phyloP scores from a whole-genome alignment of 1,140 invertebrate genomes.

The Vollenhovia emeryi region DNA sequence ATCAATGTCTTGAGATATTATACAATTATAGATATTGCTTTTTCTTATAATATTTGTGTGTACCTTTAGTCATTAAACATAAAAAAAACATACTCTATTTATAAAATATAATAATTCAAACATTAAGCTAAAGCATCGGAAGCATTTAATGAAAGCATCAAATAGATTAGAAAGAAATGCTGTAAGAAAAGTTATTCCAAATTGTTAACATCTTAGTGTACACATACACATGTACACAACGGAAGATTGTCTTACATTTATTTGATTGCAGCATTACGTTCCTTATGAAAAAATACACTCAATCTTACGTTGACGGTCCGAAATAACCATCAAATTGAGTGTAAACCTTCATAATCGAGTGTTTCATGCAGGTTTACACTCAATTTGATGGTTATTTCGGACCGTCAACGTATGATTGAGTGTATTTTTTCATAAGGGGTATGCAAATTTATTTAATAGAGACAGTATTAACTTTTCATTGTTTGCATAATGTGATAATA shows the following conservation, averaged over 20 bases:
- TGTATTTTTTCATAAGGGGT: no score
- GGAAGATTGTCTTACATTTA: background rate
- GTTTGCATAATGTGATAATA: background rate
- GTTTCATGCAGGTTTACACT: no score
- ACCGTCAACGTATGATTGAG: no score
- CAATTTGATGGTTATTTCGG: no score
- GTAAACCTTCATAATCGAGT: no score
- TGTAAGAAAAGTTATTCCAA: background rate
- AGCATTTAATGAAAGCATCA: no score
- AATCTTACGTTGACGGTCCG: no score
- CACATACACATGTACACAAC: background rate
- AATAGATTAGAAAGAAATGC: no score
- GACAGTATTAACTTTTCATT: background rate
- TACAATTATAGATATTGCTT: background rate
- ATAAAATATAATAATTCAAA: background rate
- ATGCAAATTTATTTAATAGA: background rate
- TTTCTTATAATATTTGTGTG: background rate
- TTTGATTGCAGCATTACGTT: background rate
- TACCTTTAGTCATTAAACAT: background rate
- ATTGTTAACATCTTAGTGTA: background rate
- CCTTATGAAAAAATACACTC: no score
- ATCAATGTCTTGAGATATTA: background rate
- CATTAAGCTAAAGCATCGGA: background rate
- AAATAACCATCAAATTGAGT: no score
- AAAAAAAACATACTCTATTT: background rate